These are phyloP conservation scores for Melanotaenia duboulayi DNA, from an alignment of 2,113 vertebrate genomes.

Conservation along the genomic window DNA sequence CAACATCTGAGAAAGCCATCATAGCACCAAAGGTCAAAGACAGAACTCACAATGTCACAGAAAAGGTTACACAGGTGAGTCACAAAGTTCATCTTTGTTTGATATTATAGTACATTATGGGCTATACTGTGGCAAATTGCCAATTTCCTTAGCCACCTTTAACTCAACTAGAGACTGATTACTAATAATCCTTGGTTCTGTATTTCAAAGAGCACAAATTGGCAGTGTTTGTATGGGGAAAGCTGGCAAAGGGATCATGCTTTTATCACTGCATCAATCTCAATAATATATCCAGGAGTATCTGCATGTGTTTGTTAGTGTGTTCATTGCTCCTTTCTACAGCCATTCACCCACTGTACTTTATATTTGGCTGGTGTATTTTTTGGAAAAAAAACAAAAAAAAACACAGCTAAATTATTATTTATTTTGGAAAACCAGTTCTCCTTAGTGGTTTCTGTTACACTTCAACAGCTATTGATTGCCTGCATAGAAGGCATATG, in stretches of 20 bases:
- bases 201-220: neutral
- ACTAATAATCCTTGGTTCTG: neutral
- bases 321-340: neutral
- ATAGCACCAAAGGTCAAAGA: slow-evolving; percentile 99
- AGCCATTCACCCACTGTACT: neutral
- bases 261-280: neutral
- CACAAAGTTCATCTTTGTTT: neutral
- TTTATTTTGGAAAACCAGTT: neutral
- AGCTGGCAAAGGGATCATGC: neutral
- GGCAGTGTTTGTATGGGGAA: neutral
- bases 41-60: slow-evolving; percentile 98
- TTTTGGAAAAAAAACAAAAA: neutral
- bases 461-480: neutral
- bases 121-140: neutral
- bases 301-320: neutral
- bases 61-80: slow-evolving; percentile 98
- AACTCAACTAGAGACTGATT: neutral
- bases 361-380: neutral
- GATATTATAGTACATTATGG: too few species aligned
- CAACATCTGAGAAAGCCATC: slow-evolving; percentile 95
- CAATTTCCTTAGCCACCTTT: neutral
- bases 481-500: neutral
- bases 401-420: neutral
- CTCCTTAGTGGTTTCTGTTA: neutral
- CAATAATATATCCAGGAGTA: neutral